Percentiles rank a stretch among this genome's conserved stretches.
These are phyloP conservation scores for Galeopterus variegatus DNA, from an alignment of 2,113 vertebrate species.

Conservation along the genomic window DNA sequence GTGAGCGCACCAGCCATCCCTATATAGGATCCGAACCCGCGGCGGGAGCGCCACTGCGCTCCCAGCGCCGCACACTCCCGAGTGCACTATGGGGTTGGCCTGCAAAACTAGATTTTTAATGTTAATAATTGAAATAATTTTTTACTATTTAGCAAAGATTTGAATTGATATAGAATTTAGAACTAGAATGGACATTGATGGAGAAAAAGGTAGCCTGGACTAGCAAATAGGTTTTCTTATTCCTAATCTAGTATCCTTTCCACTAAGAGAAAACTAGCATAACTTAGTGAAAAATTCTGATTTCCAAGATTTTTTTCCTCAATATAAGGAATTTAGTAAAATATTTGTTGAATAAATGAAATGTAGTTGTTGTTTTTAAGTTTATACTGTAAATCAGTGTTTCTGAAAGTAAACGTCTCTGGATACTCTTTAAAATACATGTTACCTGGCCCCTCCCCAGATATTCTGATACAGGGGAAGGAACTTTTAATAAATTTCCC, in stretches of 20 bases:
- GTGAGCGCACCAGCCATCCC: too few species aligned
- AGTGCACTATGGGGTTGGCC: too few species aligned
- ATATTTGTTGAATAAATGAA: conserved; percentile 25
- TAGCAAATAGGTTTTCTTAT: neutral
- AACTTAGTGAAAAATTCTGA: conserved; percentile 57
- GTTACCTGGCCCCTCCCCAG: conserved; percentile 47
- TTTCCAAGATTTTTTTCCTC: conserved; percentile 39
- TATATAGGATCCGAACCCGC: too few species aligned
- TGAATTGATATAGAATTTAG: conserved; percentile 30
- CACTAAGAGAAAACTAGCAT: neutral
- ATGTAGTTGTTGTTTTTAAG: conserved; percentile 37
- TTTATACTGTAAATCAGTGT: conserved; percentile 62
- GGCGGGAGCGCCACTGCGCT: too few species aligned
- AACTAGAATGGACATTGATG: neutral
- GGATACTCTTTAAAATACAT: conserved; percentile 65
- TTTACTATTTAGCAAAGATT: conserved; percentile 21
- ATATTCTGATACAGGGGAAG: conserved; percentile 16
- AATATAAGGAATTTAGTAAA: neutral
- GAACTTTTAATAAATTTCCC: conserved; percentile 65
- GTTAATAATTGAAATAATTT: conserved; percentile 36
- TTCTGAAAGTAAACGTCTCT: conserved; percentile 50
- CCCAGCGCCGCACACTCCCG: too few species aligned
- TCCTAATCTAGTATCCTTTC: conserved; percentile 12
- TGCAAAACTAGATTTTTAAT: neutral
- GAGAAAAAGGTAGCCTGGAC: neutral